A percentile compares a stretch with the other conserved stretches of the same genome.
Evolutionary conservation across 2,888 invertebrate genomes (phyloP).

Genomic region (Eudemis profundana): DNA sequence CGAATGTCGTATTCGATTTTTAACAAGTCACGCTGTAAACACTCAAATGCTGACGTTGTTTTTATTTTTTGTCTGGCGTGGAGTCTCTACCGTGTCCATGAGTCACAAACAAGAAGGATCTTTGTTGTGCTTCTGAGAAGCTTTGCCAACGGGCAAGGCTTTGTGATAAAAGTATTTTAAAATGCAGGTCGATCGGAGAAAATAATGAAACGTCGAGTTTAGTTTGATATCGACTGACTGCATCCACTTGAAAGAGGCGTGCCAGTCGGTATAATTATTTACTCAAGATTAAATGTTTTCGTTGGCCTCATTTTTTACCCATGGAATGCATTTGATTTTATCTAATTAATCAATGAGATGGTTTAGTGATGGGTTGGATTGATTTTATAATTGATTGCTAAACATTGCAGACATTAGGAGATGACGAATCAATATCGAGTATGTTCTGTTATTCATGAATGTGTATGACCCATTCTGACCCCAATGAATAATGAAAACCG

Average conservation of each 20-base stretch:
- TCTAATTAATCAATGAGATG: conserved; percentile 1
- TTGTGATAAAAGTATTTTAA: conserved; percentile 78
- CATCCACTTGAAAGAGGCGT: conserved; percentile 18
- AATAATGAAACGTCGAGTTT: conserved; percentile 59
- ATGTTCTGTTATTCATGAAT: conserved; percentile 66
- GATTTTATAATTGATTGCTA: conserved; percentile 7
- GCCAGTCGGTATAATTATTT: not conserved
- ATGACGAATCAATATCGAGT: conserved; percentile 73
- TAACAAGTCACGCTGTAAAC: conserved; percentile 43
- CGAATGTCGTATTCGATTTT: conserved; percentile 30
- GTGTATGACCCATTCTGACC: conserved; percentile 77
- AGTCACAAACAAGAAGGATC: conserved; percentile 80
- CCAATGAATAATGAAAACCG: conserved; percentile 81
- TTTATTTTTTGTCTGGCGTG: conserved; percentile 68
- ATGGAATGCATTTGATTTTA: not conserved
- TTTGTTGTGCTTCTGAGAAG: conserved; percentile 83
- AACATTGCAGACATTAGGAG: conserved; percentile 52
- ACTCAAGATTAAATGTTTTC: not conserved
- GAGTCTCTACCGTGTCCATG: conserved; percentile 66
- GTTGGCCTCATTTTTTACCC: not conserved
- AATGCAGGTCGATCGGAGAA: conserved; percentile 74
- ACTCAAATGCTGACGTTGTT: conserved; percentile 51
- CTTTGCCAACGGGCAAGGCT: conserved; percentile 66
- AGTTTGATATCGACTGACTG: conserved; percentile 29
- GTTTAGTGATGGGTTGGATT: not conserved